Percentiles rank a stretch among this genome's conserved stretches.
Conservation (phyloP, 2,113 vertebrate genomes). For the Albula glossodonta region DNA sequence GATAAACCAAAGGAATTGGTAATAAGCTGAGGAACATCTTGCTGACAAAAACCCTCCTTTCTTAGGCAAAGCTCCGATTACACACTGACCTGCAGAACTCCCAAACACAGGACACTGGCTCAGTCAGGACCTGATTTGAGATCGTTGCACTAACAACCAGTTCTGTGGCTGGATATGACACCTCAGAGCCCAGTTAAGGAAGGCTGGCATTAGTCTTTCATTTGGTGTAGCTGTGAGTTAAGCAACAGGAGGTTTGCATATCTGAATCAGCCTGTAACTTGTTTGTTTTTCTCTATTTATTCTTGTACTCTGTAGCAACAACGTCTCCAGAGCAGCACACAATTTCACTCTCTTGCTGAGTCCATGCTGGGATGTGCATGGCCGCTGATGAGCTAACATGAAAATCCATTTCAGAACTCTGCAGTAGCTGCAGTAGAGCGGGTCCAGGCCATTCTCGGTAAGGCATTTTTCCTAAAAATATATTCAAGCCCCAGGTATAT, state of each 20-base stretch:
- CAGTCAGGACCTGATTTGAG: too few species aligned
- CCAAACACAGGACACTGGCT: too few species aligned
- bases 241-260: not conserved
- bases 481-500: slow-evolving; percentile 42
- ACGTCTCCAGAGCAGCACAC: not conserved
- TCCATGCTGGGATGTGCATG: not conserved
- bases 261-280: not conserved
- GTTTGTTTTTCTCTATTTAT: not conserved
- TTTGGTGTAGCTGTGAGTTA: too few species aligned
- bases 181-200: too few species aligned
- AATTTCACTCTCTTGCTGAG: not conserved
- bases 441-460: slow-evolving; percentile 7
- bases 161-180: too few species aligned
- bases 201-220: too few species aligned
- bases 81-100: too few species aligned
- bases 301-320: not conserved
- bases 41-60: too few species aligned
- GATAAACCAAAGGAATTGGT: too few species aligned
- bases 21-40: too few species aligned
- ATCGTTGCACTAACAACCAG: too few species aligned
- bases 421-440: not conserved
- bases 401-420: not conserved
- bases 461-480: slow-evolving; percentile 33
- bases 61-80: too few species aligned
- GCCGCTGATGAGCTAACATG: not conserved